These are phyloP conservation scores for Eumerus sabulonum DNA, from an alignment of 2,888 invertebrate genomes.

Conservation along the genomic window DNA sequence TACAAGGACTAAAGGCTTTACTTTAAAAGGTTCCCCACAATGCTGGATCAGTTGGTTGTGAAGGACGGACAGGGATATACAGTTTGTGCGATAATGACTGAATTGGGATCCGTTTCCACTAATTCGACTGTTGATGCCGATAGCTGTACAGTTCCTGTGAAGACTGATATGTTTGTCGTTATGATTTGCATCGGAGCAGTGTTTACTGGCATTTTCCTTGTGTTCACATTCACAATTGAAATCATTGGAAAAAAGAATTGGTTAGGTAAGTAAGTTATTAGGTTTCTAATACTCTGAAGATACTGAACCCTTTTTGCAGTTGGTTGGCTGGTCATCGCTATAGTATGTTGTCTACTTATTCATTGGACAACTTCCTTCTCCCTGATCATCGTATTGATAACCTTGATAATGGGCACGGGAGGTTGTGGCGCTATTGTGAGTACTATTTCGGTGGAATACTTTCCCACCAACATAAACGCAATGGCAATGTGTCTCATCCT, in stretches of 20 bases:
- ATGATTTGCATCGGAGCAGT: slow-evolving; percentile 84
- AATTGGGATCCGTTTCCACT: not conserved
- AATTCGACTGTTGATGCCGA: slow-evolving; percentile 22
- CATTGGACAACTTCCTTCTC: slow-evolving; percentile 82
- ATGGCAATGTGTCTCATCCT: slow-evolving; percentile 78
- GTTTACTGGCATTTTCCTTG: slow-evolving; percentile 83
- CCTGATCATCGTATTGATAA: slow-evolving; percentile 82
- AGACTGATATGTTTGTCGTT: slow-evolving; percentile 83
- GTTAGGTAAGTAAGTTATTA: slow-evolving; percentile 77
- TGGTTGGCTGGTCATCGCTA: slow-evolving; percentile 79
- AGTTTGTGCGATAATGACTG: slow-evolving; percentile 71
- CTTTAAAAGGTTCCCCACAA: slow-evolving; percentile 74
- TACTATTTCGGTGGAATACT: slow-evolving; percentile 82
- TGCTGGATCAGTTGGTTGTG: slow-evolving; percentile 74
- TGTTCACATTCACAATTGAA: slow-evolving; percentile 83
- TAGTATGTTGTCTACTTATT: slow-evolving; percentile 81
- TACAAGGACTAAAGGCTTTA: not conserved
- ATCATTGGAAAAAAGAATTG: slow-evolving; percentile 81
- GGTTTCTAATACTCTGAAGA: not conserved
- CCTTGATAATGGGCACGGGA: slow-evolving; percentile 81
- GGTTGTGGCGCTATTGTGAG: slow-evolving; percentile 82
- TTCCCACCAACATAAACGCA: slow-evolving; percentile 81
- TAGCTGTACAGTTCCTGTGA: slow-evolving; percentile 81
- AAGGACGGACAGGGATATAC: slow-evolving; percentile 76
- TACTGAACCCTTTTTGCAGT: slow-evolving; percentile 18